Percentiles rank a stretch among this genome's conserved stretches.
These are phyloP conservation scores for Bombus pyrosoma DNA, from an alignment of 1,140 invertebrate genomes.

Conservation along the genomic window DNA sequence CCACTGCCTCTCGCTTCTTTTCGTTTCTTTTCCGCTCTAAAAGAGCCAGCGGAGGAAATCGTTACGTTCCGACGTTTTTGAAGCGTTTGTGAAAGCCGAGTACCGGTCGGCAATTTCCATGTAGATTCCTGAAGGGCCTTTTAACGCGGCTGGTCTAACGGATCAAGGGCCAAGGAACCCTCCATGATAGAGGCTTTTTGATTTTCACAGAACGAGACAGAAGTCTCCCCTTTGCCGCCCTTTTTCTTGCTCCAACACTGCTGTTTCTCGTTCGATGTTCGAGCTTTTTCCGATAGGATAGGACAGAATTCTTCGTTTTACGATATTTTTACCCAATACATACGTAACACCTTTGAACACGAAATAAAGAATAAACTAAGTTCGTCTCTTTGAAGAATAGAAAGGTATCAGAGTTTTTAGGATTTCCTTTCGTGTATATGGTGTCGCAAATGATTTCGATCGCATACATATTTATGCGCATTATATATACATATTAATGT, in stretches of 20 bases:
- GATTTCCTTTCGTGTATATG: too few species aligned
- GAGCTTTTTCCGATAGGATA: too few species aligned
- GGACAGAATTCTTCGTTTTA: background rate
- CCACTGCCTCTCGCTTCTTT: constrained; percentile 10
- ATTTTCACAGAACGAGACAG: constrained; percentile 10
- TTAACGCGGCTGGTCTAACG: constrained; percentile 33
- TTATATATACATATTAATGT: too few species aligned
- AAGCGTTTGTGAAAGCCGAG: constrained; percentile 55
- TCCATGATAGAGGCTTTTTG: constrained; percentile 9
- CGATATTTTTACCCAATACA: background rate
- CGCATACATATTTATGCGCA: too few species aligned
- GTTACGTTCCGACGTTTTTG: constrained; percentile 56
- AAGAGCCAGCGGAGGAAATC: constrained; percentile 54
- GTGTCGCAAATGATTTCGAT: too few species aligned
- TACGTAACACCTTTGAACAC: background rate
- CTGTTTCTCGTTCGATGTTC: background rate
- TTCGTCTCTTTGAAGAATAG: background rate
- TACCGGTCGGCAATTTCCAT: constrained; percentile 61
- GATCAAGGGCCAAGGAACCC: constrained; percentile 37
- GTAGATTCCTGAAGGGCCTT: constrained; percentile 58
- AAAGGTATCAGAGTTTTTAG: too few species aligned
- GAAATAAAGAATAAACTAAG: too few species aligned
- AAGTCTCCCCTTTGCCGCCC: background rate
- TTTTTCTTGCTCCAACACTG: background rate
- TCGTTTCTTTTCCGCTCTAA: constrained; percentile 20